A percentile compares a stretch with the other conserved stretches of the same genome.
Conservation (phyloP, 2,113 vertebrate species). For the Nasalis larvatus region DNA sequence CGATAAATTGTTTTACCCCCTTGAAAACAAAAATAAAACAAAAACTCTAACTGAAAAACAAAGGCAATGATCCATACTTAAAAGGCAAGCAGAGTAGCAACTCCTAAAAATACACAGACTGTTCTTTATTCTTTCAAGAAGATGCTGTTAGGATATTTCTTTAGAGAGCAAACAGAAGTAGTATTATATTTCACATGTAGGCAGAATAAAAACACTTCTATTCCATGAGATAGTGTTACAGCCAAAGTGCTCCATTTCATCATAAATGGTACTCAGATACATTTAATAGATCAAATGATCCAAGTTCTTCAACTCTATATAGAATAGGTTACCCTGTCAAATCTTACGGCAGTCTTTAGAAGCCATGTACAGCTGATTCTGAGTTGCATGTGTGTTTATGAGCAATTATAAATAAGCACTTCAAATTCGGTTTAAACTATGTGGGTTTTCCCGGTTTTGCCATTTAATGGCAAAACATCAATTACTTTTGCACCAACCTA, state of each 20-base stretch:
- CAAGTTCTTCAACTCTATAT: not conserved
- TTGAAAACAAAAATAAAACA: slow-evolving; percentile 35
- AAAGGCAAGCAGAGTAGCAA: slow-evolving; percentile 22
- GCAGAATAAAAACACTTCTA: not conserved
- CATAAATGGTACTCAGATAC: slow-evolving; percentile 25
- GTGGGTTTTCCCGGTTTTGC: not conserved
- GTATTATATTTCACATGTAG: not conserved
- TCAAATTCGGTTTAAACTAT: not conserved
- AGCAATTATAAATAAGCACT: not conserved
- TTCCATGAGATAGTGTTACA: slow-evolving; percentile 2
- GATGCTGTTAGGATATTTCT: slow-evolving; percentile 22
- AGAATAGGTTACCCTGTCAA: not conserved
- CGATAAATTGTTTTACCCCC: slow-evolving; percentile 26
- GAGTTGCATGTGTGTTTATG: not conserved
- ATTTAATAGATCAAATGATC: slow-evolving; percentile 29
- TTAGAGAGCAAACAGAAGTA: slow-evolving; percentile 3
- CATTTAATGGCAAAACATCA: too few relatives aligned
- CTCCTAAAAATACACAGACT: slow-evolving; percentile 13
- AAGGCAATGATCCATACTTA: not conserved
- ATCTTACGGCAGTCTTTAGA: not conserved
- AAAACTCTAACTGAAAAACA: not conserved
- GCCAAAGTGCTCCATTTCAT: not conserved
- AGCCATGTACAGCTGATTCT: not conserved
- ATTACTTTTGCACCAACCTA: too few relatives aligned
- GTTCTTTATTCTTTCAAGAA: slow-evolving; percentile 48